Evolutionary conservation across 2,888 invertebrate genomes (phyloP).

Genomic region (Thumatha senex): DNA sequence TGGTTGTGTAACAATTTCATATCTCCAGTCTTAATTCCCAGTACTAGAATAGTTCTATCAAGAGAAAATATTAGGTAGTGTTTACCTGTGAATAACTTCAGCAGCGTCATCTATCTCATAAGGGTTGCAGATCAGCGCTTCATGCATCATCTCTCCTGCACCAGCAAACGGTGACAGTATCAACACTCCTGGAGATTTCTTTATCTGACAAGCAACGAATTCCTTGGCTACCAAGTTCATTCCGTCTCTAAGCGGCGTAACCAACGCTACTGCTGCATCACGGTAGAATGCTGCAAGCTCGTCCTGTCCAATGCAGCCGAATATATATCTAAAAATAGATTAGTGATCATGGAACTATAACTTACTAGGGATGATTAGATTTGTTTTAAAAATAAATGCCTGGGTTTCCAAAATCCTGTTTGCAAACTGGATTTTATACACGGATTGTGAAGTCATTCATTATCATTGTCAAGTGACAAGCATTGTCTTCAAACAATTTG

Average conservation of each 20-base stretch:
- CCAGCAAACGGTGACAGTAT: slow-evolving; percentile 96
- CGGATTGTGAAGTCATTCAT: too few relatives aligned
- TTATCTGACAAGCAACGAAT: slow-evolving; percentile 96
- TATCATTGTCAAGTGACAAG: too few relatives aligned
- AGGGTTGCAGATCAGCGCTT: slow-evolving; percentile 94
- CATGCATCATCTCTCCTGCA: slow-evolving; percentile 97
- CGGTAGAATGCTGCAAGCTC: slow-evolving; percentile 94
- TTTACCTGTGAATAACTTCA: slow-evolving; percentile 90
- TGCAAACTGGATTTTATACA: too few relatives aligned
- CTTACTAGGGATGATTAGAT: not conserved
- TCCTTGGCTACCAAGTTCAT: slow-evolving; percentile 97
- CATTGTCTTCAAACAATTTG: too few relatives aligned
- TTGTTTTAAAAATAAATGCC: too few relatives aligned
- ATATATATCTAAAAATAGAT: slow-evolving; percentile 86
- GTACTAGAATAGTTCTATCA: not conserved
- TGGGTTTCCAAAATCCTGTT: too few relatives aligned
- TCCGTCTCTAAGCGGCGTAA: slow-evolving; percentile 94
- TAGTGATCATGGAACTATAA: not conserved
- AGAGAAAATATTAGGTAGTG: not conserved
- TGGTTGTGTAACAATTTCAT: too few relatives aligned
- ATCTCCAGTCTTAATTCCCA: too few relatives aligned
- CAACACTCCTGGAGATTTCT: slow-evolving; percentile 92
- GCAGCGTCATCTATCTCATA: slow-evolving; percentile 95
- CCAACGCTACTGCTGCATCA: slow-evolving; percentile 93
- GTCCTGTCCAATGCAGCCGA: slow-evolving; percentile 93